A percentile compares a stretch with the other conserved stretches of the same genome.
Conservation (phyloP, 2,888 invertebrate species). For the Unio delphinus region DNA sequence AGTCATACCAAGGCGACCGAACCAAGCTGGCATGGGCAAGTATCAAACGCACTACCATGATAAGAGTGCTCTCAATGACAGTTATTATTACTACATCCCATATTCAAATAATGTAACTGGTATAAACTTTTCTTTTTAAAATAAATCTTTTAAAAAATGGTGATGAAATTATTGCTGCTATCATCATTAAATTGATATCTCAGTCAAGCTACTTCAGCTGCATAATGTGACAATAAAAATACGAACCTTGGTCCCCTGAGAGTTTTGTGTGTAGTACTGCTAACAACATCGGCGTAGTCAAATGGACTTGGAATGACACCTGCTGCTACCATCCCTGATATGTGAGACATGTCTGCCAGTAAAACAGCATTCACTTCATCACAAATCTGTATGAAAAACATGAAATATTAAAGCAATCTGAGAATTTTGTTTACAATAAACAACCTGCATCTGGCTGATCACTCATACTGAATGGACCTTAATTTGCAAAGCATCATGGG, state of each 20-base stretch:
- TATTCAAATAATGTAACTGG: too few relatives aligned
- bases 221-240: not conserved
- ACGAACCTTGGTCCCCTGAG: constrained; percentile 79
- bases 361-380: constrained; percentile 66
- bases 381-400: constrained; percentile 54
- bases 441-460: not conserved
- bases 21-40: too few relatives aligned
- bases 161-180: too few relatives aligned
- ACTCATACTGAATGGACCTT: not conserved
- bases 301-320: constrained; percentile 92
- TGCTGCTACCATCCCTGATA: constrained; percentile 81
- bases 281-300: constrained; percentile 91
- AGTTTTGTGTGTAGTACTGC: constrained; percentile 96
- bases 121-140: too few relatives aligned
- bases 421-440: not conserved
- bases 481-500: not conserved
- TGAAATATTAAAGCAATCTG: not conserved
- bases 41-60: too few relatives aligned
- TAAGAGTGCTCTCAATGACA: too few relatives aligned
- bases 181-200: too few relatives aligned
- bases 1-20: too few relatives aligned
- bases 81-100: too few relatives aligned
- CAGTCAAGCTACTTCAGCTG: too few relatives aligned
- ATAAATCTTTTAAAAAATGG: too few relatives aligned
- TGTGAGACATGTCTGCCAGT: constrained; percentile 71